Conservation (phyloP, 2,797 vertebrate genomes). For the Xenops minutus region DNA sequence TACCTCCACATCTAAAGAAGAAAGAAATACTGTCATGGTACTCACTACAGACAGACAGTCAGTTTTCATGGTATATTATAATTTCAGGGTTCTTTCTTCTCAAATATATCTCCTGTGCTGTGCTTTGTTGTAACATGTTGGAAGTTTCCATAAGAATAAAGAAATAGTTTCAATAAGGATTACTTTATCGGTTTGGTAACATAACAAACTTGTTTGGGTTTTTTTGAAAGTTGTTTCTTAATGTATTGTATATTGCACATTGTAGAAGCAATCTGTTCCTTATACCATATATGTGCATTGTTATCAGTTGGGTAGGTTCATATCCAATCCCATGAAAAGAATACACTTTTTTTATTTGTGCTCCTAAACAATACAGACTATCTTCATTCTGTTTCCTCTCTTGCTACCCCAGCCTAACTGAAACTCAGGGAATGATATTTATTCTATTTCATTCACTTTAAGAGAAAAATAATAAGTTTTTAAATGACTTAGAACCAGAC, state of each 20-base stretch:
- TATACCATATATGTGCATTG: background rate
- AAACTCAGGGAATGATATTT: background rate
- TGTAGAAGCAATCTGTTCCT: background rate
- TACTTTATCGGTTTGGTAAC: background rate
- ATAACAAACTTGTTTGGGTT: background rate
- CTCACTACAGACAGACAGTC: background rate
- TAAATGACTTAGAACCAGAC: background rate
- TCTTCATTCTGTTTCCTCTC: background rate
- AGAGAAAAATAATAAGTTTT: background rate
- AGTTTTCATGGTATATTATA: background rate
- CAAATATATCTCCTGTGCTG: background rate
- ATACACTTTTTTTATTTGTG: background rate
- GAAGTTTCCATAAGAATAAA: background rate
- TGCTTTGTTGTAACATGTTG: background rate
- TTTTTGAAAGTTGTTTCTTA: background rate
- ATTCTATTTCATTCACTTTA: background rate
- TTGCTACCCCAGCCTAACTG: background rate
- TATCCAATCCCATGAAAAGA: conserved; percentile 17
- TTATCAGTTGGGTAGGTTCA: background rate
- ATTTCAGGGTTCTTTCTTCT: background rate
- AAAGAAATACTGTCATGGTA: background rate
- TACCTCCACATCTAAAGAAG: background rate
- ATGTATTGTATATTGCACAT: background rate
- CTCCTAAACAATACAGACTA: background rate
- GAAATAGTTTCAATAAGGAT: background rate